phyloP scores from a whole-genome alignment of 2,113 vertebrate species.

The Micronycteris hirsuta region DNA sequence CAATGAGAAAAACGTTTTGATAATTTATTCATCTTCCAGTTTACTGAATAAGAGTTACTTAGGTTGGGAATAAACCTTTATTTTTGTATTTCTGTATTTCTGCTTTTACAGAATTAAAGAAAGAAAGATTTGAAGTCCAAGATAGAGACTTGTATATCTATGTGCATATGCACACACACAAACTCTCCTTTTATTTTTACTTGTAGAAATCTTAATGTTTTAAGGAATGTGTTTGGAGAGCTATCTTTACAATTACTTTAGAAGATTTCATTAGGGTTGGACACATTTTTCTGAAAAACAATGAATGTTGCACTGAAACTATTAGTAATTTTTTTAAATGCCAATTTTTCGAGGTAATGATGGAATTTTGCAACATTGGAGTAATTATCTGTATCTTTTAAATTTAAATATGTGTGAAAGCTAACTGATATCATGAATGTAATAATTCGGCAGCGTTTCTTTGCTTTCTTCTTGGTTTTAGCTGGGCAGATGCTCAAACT shows the following conservation, averaged over 20 bases:
- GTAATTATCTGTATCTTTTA: constrained; percentile 9
- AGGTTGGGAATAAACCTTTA: neutral
- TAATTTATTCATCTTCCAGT: neutral
- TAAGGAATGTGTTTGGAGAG: neutral
- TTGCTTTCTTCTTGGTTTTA: constrained; percentile 72
- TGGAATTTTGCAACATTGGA: constrained; percentile 37
- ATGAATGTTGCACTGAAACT: neutral
- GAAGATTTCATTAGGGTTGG: neutral
- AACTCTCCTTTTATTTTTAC: neutral
- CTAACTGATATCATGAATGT: neutral
- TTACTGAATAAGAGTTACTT: neutral
- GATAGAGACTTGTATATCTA: neutral
- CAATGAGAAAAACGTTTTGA: neutral
- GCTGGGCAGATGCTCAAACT: constrained; percentile 97
- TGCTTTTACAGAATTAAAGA: constrained; percentile 8
- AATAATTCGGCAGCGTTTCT: constrained; percentile 12
- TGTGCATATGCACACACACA: neutral
- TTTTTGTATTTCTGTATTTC: constrained; percentile 25
- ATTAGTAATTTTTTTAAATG: neutral
- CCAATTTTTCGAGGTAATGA: neutral
- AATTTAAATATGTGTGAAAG: constrained; percentile 19
- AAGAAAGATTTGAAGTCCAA: neutral
- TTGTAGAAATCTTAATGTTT: neutral
- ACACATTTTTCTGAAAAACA: constrained; percentile 36
- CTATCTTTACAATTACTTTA: neutral